These are phyloP conservation scores for Euzetes globulus DNA, from an alignment of 2,888 invertebrate species.

Conservation along the genomic window DNA sequence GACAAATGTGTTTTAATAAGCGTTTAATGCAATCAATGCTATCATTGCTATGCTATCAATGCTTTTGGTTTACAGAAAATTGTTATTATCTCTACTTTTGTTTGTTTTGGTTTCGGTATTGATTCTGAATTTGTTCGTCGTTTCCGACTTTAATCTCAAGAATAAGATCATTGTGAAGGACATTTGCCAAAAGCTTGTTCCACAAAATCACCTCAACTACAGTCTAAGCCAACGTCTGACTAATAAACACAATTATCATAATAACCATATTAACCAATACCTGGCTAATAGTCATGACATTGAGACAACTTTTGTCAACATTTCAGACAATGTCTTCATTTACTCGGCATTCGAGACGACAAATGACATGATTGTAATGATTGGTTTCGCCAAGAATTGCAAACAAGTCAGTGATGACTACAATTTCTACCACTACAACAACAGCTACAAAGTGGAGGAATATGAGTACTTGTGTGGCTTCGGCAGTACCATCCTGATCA, in stretches of 20 bases:
- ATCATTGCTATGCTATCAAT: too few species aligned
- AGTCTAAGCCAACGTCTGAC: not conserved
- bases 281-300: too few species aligned
- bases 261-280: too few species aligned
- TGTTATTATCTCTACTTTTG: not conserved
- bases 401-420: not conserved
- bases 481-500: not conserved
- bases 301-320: not conserved
- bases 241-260: too few species aligned
- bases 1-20: too few species aligned
- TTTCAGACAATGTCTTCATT: conserved; percentile 14
- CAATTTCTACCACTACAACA: not conserved
- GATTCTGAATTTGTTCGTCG: not conserved
- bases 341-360: not conserved
- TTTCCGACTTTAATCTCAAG: not conserved
- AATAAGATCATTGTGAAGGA: not conserved
- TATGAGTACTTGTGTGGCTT: not conserved
- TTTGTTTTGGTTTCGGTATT: not conserved
- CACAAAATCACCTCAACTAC: not conserved
- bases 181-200: not conserved
- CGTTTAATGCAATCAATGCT: too few species aligned
- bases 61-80: not conserved
- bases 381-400: not conserved
- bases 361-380: not conserved
- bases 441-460: not conserved